Percentiles rank a stretch among this genome's conserved stretches.
Evolutionary conservation across 1,140 invertebrate genomes (phyloP).

Genomic region (Maconellicoccus hirsutus): DNA sequence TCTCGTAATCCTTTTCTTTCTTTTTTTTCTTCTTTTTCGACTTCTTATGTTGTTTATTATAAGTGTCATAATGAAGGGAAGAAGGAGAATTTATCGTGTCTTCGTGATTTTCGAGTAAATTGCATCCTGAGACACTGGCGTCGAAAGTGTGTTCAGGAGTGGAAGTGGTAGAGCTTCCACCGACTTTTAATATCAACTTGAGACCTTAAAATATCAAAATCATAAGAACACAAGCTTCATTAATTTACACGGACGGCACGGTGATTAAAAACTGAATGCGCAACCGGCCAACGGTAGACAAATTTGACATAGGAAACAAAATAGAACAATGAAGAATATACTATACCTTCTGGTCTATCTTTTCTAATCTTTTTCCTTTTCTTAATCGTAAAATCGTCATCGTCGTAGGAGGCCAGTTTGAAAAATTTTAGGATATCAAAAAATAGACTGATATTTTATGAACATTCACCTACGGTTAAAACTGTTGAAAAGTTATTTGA

Average conservation of each 20-base stretch:
- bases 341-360: constrained; percentile 28
- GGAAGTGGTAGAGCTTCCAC: constrained; percentile 39
- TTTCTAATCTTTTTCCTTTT: constrained; percentile 27
- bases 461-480: too few species aligned
- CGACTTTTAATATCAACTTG: constrained; percentile 72
- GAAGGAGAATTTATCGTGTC: constrained; percentile 28
- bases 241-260: too few species aligned
- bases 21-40: constrained; percentile 68
- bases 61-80: neutral
- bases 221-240: neutral
- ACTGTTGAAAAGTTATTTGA: too few species aligned
- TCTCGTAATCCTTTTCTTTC: constrained; percentile 48
- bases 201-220: constrained; percentile 36
- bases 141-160: constrained; percentile 56
- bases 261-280: too few species aligned
- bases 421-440: neutral
- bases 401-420: constrained; percentile 27
- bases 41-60: constrained; percentile 44
- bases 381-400: constrained; percentile 25
- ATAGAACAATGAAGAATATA: neutral
- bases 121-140: constrained; percentile 31
- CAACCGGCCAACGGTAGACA: too few species aligned
- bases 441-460: too few species aligned
- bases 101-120: constrained; percentile 27
- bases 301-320: too few species aligned